Evolutionary conservation across 2,888 invertebrate genomes (phyloP).

Genomic region (Lasioglossum zephyrum): DNA sequence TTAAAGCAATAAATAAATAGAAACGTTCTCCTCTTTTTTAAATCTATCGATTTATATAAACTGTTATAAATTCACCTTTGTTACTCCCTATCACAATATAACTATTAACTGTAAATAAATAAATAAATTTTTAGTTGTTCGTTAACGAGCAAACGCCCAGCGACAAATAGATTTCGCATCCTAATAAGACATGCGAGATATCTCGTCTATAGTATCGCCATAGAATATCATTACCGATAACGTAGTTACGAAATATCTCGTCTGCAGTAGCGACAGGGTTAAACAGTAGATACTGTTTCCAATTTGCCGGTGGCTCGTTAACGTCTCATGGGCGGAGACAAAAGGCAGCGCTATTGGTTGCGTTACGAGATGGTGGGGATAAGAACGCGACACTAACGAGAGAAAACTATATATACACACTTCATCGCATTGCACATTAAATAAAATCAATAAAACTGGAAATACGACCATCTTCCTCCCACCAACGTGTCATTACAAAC

Average conservation of each 20-base stretch:
- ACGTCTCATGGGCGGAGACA: slow-evolving; percentile 2
- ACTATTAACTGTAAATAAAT: too few relatives aligned
- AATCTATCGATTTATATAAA: too few relatives aligned
- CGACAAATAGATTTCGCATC: too few relatives aligned
- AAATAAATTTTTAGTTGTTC: neutral
- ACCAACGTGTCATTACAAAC: neutral
- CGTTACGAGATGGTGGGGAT: neutral
- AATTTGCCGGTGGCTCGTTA: slow-evolving; percentile 1
- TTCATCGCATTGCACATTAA: neutral
- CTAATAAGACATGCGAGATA: neutral
- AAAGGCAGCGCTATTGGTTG: neutral
- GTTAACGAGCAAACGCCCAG: neutral
- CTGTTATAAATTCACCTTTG: too few relatives aligned
- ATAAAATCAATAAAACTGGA: neutral
- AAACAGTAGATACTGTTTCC: slow-evolving; percentile 5
- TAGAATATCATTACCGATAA: neutral
- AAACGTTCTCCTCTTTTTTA: too few relatives aligned
- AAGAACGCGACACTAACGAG: neutral
- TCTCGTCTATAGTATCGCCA: neutral
- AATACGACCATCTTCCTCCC: neutral
- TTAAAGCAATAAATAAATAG: too few relatives aligned
- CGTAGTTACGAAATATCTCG: neutral
- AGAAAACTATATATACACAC: neutral
- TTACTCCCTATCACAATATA: too few relatives aligned
- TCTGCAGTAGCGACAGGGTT: neutral